Conservation (phyloP, 2,113 vertebrate genomes). For the Pseudolaguvia tuberculata region DNA sequence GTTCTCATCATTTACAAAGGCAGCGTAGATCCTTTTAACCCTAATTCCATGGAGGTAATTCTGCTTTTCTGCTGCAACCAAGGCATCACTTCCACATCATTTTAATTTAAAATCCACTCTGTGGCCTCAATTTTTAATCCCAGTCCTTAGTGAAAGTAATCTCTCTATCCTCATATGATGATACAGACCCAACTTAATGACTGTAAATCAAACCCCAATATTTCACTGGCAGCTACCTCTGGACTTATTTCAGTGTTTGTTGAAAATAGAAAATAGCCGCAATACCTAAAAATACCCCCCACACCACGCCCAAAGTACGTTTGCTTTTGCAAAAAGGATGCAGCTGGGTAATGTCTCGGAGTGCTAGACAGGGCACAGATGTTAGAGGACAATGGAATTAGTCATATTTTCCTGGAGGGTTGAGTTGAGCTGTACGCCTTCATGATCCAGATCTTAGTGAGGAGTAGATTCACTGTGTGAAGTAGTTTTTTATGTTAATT, state of each 20-base stretch:
- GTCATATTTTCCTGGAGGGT: background rate
- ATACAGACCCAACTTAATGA: background rate
- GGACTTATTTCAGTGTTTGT: background rate
- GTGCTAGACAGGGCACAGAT: background rate
- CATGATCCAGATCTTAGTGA: background rate
- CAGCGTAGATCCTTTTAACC: slow-evolving; percentile 25
- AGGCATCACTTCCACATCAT: slow-evolving; percentile 41
- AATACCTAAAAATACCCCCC: background rate
- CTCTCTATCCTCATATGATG: background rate
- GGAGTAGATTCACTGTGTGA: background rate
- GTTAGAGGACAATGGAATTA: background rate
- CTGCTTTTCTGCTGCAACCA: slow-evolving; percentile 24
- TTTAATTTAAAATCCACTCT: slow-evolving; percentile 40
- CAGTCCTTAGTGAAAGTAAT: background rate
- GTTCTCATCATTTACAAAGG: slow-evolving; percentile 9
- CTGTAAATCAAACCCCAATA: background rate
- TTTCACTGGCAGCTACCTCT: background rate
- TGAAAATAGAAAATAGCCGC: background rate
- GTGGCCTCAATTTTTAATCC: slow-evolving; percentile 22
- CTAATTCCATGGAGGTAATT: slow-evolving; percentile 41
- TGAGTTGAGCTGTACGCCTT: background rate
- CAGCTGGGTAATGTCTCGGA: background rate
- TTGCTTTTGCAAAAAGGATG: background rate
- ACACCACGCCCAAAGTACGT: no score
- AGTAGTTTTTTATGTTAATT: background rate